Evolutionary conservation across 2,888 invertebrate genomes (phyloP), one percentile per base, ranked within the genome.

Genomic region (Xanthia togata): DNA sequence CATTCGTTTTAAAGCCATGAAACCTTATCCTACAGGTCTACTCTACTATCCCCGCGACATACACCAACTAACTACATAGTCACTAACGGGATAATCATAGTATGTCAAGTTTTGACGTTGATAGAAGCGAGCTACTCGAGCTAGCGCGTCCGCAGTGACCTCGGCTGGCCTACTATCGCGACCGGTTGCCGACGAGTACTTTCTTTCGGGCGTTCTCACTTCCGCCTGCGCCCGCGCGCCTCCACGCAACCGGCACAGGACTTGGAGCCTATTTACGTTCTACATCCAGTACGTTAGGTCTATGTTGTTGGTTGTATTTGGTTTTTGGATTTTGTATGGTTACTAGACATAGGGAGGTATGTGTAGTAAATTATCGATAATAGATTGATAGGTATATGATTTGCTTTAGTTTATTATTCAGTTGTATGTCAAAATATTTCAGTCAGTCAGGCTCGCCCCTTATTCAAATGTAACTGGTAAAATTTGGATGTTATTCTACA

Each of bases 171-270:
- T 94, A 96, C 95, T 91, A 95, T 93, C 91, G 90, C 93, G 94
- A 96, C 96, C 96, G 96, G 96, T 96, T 93, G 93, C 87, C 87
- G 86, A 72, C 88, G 86, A 88, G 95, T 95, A 96, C 96, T 96
- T 96, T 96, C 96, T 95, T 95, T 96, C 94, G 92, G 87, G 92
- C 93, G 92, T 94, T 96, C 95, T 96, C 95, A 96, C 96, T 96
- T 96, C 96, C 96, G 96, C 93, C 92, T 92, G 93, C 90, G 88
- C 82, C 81, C 82, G 95, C 95, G 95, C 92, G 94, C 95, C 93
- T 94, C 93, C 95, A 95, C 95, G 95, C 94, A 93, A 94, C 93
- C 90, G 87, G 92, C 91, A 92, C 93, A 93, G 95, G 95, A 95
- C 93, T 91, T 87, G 88, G 74, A 89, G 89, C 89, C 91, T 90